Conservation (phyloP, 2,888 invertebrate species). For the Hipparchia sbordonii region DNA sequence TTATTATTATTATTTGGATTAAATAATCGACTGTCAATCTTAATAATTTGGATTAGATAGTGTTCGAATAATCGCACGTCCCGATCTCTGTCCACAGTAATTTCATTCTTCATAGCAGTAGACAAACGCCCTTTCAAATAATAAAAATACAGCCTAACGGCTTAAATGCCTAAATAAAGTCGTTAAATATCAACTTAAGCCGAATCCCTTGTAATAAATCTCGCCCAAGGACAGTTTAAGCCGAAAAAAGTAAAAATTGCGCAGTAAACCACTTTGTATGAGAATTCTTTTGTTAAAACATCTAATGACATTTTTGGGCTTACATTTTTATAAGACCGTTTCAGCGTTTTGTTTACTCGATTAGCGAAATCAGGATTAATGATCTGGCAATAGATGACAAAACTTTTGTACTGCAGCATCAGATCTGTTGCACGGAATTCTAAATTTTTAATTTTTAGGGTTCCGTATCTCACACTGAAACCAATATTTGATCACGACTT, state of each 20-base stretch:
- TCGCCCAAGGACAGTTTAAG: slow-evolving; percentile 23
- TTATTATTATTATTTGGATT: no score
- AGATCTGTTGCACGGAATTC: no score
- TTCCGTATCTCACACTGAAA: no score
- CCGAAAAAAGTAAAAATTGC: slow-evolving; percentile 23
- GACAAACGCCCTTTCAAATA: background rate
- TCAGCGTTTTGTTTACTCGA: slow-evolving; percentile 11
- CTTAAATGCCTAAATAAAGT: slow-evolving; percentile 26
- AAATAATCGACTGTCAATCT: no score
- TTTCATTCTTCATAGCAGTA: no score
- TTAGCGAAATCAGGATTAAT: slow-evolving; percentile 10
- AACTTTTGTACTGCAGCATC: background rate
- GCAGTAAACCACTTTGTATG: slow-evolving; percentile 13
- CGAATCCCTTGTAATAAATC: slow-evolving; percentile 25
- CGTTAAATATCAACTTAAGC: slow-evolving; percentile 22
- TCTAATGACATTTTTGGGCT: slow-evolving; percentile 15
- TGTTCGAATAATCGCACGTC: no score
- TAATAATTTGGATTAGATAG: no score
- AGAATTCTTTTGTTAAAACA: slow-evolving; percentile 12
- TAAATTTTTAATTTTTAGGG: no score
- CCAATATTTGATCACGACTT: no score
- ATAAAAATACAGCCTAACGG: slow-evolving; percentile 19
- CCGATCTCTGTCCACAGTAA: no score
- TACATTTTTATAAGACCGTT: slow-evolving; percentile 10
- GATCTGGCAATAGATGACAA: background rate